Evolutionary conservation across 1,140 invertebrate genomes (phyloP).

Genomic region (Drosophila athabasca): DNA sequence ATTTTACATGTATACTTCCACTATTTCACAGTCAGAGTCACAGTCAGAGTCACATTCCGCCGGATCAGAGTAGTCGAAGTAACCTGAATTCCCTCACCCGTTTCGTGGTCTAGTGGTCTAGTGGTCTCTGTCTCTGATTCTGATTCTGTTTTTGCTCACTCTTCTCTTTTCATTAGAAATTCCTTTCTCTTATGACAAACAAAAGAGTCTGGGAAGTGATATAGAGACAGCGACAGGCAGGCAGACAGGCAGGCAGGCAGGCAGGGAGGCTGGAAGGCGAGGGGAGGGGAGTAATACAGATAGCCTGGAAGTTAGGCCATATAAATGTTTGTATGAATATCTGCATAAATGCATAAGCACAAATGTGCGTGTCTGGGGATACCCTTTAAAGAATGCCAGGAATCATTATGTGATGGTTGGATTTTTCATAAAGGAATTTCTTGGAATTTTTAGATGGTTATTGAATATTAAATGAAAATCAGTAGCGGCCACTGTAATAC

Average conservation of each 20-base stretch:
- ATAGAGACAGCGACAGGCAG: constrained; percentile 15
- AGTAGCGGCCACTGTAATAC: no score
- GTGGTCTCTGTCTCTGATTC: constrained; percentile 1
- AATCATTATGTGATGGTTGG: not conserved
- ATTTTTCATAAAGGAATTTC: not conserved
- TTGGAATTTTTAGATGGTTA: not conserved
- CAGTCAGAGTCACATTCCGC: no score
- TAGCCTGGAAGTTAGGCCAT: constrained; percentile 14
- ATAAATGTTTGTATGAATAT: constrained; percentile 16
- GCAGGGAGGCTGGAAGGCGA: not conserved
- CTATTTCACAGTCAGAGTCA: not conserved
- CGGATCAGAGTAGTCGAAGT: not conserved
- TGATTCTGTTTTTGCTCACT: not conserved
- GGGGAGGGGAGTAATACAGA: not conserved
- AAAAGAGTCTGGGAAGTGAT: constrained; percentile 42
- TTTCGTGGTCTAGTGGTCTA: not conserved
- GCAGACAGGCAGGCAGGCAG: not conserved
- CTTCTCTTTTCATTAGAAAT: not conserved
- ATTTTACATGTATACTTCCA: no score
- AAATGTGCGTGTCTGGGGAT: constrained; percentile 6
- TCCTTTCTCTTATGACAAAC: constrained; percentile 24
- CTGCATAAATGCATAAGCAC: constrained; percentile 2
- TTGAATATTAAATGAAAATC: no score
- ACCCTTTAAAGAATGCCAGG: not conserved
- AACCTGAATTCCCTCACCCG: constrained; percentile 10